These are phyloP conservation scores for Cosmopolites sordidus DNA, from an alignment of 2,888 invertebrate genomes.

Conservation along the genomic window DNA sequence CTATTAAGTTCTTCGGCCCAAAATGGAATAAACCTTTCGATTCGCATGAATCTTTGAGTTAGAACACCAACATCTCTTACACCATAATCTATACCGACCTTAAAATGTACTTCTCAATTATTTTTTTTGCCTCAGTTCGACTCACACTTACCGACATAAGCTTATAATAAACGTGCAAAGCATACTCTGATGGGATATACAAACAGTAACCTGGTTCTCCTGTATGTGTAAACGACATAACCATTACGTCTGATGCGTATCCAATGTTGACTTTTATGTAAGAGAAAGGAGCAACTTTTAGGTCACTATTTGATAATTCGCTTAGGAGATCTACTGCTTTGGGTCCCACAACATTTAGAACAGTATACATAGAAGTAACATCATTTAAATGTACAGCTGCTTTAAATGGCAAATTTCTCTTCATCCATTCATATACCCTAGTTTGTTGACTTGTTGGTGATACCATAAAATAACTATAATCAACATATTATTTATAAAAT, in stretches of 20 bases:
- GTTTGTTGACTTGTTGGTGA: conserved; percentile 75
- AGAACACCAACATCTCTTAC: conserved; percentile 63
- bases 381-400: conserved; percentile 61
- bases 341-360: conserved; percentile 67
- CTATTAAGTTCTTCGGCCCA: conserved; percentile 67
- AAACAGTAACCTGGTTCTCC: conserved; percentile 69
- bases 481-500: conserved; percentile 6
- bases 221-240: conserved; percentile 67
- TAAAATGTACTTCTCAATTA: conserved; percentile 19
- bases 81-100: conserved; percentile 63
- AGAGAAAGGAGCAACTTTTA: conserved; percentile 60
- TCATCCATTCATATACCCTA: conserved; percentile 66
- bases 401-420: conserved; percentile 57
- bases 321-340: conserved; percentile 61
- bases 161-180: conserved; percentile 67
- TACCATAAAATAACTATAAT: conserved; percentile 66
- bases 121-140: background rate
- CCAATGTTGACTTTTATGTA: conserved; percentile 65
- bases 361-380: conserved; percentile 69
- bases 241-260: conserved; percentile 65
- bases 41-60: conserved; percentile 62
- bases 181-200: conserved; percentile 69
- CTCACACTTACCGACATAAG: conserved; percentile 54
- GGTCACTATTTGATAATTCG: conserved; percentile 61
- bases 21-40: conserved; percentile 68